phyloP scores from a whole-genome alignment of 1,140 invertebrate genomes.

The Galendromus occidentalis region DNA sequence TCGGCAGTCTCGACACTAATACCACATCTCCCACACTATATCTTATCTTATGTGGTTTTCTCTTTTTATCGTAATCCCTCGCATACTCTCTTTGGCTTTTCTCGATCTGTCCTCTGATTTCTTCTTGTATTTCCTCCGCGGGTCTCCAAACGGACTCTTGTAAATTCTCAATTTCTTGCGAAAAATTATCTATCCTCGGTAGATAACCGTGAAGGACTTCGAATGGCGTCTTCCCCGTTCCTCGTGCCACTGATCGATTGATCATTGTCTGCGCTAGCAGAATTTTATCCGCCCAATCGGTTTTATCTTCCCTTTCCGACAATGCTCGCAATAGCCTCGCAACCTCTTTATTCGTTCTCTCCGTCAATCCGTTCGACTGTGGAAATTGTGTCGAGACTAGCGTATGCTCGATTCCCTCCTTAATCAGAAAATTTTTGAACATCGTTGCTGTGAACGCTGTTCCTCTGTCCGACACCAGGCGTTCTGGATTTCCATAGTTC shows the following conservation, averaged over 20 bases:
- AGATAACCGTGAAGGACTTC: not conserved
- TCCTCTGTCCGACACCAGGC: too few relatives aligned
- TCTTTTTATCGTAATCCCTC: not conserved
- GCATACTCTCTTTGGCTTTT: not conserved
- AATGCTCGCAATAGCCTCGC: too few relatives aligned
- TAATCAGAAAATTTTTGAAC: not conserved
- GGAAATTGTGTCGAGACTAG: not conserved
- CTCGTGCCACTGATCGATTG: not conserved
- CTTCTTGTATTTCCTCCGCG: not conserved
- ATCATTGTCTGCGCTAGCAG: not conserved
- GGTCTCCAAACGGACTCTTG: not conserved
- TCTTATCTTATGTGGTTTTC: not conserved
- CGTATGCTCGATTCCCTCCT: not conserved
- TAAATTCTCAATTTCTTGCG: not conserved
- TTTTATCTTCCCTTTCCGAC: not conserved
- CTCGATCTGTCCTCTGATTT: not conserved
- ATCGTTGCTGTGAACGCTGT: not conserved
- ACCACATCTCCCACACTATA: constrained; percentile 2
- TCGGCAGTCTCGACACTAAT: too few relatives aligned
- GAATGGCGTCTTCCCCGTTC: not conserved
- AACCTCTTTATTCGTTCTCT: not conserved
- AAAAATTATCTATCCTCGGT: not conserved
- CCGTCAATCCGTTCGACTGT: too few relatives aligned
- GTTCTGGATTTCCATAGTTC: not conserved
- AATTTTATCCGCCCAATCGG: not conserved